Percentiles rank a stretch among this genome's conserved stretches.
Conservation (phyloP, 2,888 invertebrate species). For the Synergus itoensis region DNA sequence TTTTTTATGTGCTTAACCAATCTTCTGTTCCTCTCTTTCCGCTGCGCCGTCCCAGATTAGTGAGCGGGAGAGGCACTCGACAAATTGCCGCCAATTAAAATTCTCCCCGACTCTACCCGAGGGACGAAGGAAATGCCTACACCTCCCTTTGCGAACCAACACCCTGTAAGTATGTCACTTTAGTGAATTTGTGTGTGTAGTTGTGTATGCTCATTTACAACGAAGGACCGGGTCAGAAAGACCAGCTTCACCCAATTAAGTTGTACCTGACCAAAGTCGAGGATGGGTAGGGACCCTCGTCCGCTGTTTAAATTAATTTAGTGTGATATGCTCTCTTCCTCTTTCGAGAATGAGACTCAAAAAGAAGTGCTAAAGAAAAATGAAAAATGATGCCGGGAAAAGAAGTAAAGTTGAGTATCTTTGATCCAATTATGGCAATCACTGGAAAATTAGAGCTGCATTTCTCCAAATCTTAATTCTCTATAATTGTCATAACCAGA, state of each 20-base stretch:
- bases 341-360: neutral
- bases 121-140: constrained; percentile 44
- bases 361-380: constrained; percentile 4
- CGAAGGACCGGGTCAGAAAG: constrained; percentile 54
- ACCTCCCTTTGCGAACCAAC: constrained; percentile 21
- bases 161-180: constrained; percentile 28
- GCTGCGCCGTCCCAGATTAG: neutral
- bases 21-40: constrained; percentile 9
- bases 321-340: neutral
- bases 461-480: neutral
- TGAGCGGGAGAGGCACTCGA: constrained; percentile 55
- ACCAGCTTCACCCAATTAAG: constrained; percentile 76
- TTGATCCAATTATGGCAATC: neutral
- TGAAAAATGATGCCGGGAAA: neutral
- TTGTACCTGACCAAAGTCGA: constrained; percentile 66
- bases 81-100: constrained; percentile 68
- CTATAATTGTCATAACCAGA: neutral
- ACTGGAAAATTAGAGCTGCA: neutral
- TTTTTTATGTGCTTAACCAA: neutral
- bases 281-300: constrained; percentile 45
- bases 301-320: constrained; percentile 35
- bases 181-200: neutral
- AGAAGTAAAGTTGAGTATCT: neutral
- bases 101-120: constrained; percentile 55
- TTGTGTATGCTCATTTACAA: neutral